Evolutionary conservation across 2,888 invertebrate genomes (phyloP), one percentile per base, ranked within the genome.

Genomic region (Pogonocherus hispidulus): DNA sequence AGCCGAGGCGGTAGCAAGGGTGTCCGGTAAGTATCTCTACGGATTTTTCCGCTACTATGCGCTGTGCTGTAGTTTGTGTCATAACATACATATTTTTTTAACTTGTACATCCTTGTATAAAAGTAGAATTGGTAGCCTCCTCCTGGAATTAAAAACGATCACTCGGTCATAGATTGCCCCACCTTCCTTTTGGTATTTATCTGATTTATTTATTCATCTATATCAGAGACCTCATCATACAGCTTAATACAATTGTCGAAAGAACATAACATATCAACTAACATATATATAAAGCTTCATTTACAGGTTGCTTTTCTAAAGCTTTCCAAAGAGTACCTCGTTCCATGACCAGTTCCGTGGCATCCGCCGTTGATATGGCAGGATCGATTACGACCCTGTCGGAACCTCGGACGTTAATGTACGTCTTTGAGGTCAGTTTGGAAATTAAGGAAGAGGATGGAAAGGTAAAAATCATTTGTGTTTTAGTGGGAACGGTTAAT

Each of bases 371-470:
- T 3, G 84, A 85, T 64, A 82, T 84, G 80, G 84, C 85, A 84
- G 88, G 89, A 1, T 92, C 92, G 0, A 89, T 91, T 79, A 91
- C 90, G 0, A 91, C 91, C 1, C 84, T 90, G 6, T 88, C 87
- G 59, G 91, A 91, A 6, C 88, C 88, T 11, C 88, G 91, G n/a
- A 87, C 86, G 52, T 84, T 90, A 8, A 91, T 94, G 83, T 95
- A 95, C 82, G 92, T 95, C 62, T 94, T 98, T 78, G 95, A 97
- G 83, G 96, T 97, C 57, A 93, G 93, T 62, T 88, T 99, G 74
- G 98, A 99, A 85, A 95, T 99, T 72, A 95, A 95, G 82, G 97
- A 97, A 86, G 95, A 95, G 52, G 96, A 97, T 81, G 93, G 94
- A 57, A 95, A 95, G 87, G 91, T 91, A 78, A 0, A 27, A 27